Conservation (phyloP, 2,113 vertebrate genomes). For the Aldabrachelys gigantea region DNA sequence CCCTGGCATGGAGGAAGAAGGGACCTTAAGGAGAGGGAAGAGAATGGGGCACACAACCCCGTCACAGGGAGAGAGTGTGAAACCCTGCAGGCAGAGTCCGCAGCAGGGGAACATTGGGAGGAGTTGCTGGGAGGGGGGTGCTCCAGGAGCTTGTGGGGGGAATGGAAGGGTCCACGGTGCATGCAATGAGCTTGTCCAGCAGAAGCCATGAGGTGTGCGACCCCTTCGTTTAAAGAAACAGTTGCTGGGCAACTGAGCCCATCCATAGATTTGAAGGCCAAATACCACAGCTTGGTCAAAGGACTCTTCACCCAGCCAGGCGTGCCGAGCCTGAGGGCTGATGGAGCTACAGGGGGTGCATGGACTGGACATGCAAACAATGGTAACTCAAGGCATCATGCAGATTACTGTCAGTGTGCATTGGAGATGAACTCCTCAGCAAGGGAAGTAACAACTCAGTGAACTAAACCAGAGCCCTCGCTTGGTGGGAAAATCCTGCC, state of each 20-base stretch:
- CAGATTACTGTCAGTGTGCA: no score
- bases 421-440: background rate
- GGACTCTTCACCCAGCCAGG: background rate
- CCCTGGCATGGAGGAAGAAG: background rate
- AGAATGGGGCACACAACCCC: background rate
- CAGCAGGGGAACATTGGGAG: no score
- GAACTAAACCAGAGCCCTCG: rapidly evolving
- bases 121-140: no score
- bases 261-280: no score
- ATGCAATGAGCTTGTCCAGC: no score
- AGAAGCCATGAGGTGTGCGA: no score
- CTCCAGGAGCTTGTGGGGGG: no score
- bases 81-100: no score
- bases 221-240: no score
- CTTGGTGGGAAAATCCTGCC: background rate
- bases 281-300: no score
- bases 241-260: no score
- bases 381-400: background rate
- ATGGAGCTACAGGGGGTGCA: background rate
- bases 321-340: background rate
- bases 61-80: background rate
- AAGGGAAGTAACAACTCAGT: rapidly evolving
- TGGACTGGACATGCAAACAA: background rate
- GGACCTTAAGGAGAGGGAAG: background rate
- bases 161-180: no score